Evolutionary conservation across 1,140 invertebrate genomes (phyloP), one percentile per base, ranked within the genome.

Genomic region (Drosophila cardini): DNA sequence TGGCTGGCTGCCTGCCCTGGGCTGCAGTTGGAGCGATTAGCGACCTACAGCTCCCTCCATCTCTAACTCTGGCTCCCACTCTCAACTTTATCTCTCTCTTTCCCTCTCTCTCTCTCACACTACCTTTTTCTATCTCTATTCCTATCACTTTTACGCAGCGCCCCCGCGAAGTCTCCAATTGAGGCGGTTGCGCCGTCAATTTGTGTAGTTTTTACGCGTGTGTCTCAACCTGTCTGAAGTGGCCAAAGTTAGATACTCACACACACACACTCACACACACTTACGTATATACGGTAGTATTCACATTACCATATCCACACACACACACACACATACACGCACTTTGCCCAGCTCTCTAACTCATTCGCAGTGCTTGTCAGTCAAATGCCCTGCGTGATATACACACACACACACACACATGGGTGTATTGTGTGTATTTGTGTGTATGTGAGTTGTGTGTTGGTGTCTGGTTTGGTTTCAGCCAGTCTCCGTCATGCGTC

Each of bases 141-240:
- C 15, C 8, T 45, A 16, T 32, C 36, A 11, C 36, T 16, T 32
- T 15, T 36, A 55, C 11, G 10, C 58, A 65, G 58, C 71, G 46
- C 45, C 81, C 72, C 76, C 72, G 73, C 81, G 40, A 70, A 55
- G 62, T 55, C 76, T 60, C 45, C 52, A 52, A 10, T 60, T 8
- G 48, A 21, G 48, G 36, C 52, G 36, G 11, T 67, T 63, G 43
- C 48, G 38, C 75, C 76, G 72, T 87, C 84, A 89, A 80, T 80
- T 83, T 84, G 76, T 89, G 80, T 64, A 89, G 84, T 89, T 89
- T 89, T 84, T 89, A 89, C 80, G 80, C 80, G 84, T 87, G 84
- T 89, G 84, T 83, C 84, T 84, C 85, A 89, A 89, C 84, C 80
- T 86, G 83, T 86, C 83, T 55, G 79, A 58, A 86, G 64, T 71